Conservation (phyloP, 2,113 vertebrate species). For the Lucifuga dentata region DNA sequence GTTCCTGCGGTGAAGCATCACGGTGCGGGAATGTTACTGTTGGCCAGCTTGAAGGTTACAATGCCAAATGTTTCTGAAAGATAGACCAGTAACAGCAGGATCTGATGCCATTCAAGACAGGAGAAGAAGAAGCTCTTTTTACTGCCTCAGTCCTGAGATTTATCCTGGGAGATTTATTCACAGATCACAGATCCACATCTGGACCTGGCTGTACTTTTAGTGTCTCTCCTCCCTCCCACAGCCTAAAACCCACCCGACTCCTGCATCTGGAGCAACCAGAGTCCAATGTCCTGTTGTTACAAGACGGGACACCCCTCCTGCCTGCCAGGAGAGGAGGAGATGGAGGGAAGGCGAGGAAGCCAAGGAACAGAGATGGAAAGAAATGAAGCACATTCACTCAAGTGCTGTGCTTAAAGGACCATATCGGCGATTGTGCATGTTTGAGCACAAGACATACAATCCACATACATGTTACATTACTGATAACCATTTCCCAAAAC, state of each 20-base stretch:
- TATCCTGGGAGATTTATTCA: constrained; percentile 39
- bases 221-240: constrained; percentile 10
- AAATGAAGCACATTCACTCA: no score
- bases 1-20: constrained; percentile 7
- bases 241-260: constrained; percentile 38
- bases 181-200: constrained; percentile 77
- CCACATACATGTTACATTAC: no score
- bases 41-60: constrained; percentile 8
- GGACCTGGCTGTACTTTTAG: constrained; percentile 70
- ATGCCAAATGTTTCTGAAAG: constrained; percentile 73
- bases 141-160: constrained; percentile 38
- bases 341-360: neutral
- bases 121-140: constrained; percentile 25
- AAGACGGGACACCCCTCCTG: constrained; percentile 45
- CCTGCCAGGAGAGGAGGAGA: neutral
- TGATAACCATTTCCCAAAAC: no score
- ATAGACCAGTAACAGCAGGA: constrained; percentile 64
- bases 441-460: no score
- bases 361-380: no score
- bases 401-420: no score
- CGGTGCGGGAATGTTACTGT: constrained; percentile 4
- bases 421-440: no score
- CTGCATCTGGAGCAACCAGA: constrained; percentile 11
- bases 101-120: constrained; percentile 50
- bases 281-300: constrained; percentile 37